A percentile compares a stretch with the other conserved stretches of the same genome.
Conservation (phyloP, 1,140 invertebrate genomes). For the Drosophila sp. region DNA sequence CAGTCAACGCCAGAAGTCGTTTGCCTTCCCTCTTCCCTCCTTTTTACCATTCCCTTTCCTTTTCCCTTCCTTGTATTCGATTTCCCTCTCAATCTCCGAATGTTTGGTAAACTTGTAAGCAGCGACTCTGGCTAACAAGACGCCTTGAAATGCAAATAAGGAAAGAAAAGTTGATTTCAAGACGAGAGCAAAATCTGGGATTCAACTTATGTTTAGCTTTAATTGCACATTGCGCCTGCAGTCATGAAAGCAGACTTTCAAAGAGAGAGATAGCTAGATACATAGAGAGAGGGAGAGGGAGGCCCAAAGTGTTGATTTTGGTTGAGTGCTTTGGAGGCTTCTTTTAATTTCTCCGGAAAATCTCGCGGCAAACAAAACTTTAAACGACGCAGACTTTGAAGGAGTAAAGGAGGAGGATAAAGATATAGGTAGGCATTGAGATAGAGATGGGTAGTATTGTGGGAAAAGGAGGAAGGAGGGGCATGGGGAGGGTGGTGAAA, state of each 20-base stretch:
- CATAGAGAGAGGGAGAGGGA: neutral
- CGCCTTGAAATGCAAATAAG: slow-evolving; percentile 47
- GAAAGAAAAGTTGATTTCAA: slow-evolving; percentile 6
- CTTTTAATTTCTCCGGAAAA: slow-evolving; percentile 48
- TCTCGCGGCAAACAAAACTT: slow-evolving; percentile 49
- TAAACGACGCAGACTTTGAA: slow-evolving; percentile 34
- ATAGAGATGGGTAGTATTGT: too few relatives aligned
- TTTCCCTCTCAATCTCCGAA: neutral
- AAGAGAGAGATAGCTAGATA: neutral
- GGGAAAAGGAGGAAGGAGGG: neutral
- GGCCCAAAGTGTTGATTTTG: slow-evolving; percentile 52
- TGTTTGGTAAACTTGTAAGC: neutral
- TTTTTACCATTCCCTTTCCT: too few relatives aligned
- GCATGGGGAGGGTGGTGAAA: neutral
- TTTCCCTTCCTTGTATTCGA: too few relatives aligned
- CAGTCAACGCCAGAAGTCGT: slow-evolving; percentile 17
- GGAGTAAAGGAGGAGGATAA: neutral
- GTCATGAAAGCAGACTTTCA: neutral
- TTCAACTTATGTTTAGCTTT: slow-evolving; percentile 58
- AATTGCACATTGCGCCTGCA: slow-evolving; percentile 55
- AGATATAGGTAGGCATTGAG: neutral
- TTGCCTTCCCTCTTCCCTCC: neutral
- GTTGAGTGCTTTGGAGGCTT: slow-evolving; percentile 41
- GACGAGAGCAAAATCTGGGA: slow-evolving; percentile 28
- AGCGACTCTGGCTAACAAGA: slow-evolving; percentile 36